Percentiles rank a stretch among this genome's conserved stretches.
These are phyloP conservation scores for Chlorodrepanis virens DNA, from an alignment of 2,113 vertebrate genomes.

Conservation along the genomic window DNA sequence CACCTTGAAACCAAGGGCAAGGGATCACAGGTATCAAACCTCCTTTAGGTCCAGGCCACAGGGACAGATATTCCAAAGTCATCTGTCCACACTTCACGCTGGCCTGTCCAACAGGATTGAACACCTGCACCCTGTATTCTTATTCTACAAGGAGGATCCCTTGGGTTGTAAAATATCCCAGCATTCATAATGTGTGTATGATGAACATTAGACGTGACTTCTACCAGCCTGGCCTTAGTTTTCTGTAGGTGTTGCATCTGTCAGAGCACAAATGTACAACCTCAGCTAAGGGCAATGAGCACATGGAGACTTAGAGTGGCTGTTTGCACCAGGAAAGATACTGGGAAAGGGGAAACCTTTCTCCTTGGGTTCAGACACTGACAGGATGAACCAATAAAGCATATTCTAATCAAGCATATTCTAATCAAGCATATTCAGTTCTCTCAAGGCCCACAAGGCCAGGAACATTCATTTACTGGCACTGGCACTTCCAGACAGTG, in stretches of 20 bases:
- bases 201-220: background rate
- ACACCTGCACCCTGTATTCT: background rate
- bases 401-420: background rate
- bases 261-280: background rate
- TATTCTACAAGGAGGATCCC: background rate
- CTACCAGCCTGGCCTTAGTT: background rate
- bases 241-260: background rate
- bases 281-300: background rate
- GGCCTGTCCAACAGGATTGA: rapidly evolving
- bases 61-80: background rate
- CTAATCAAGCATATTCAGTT: background rate
- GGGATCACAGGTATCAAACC: background rate
- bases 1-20: background rate
- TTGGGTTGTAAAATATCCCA: background rate
- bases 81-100: background rate
- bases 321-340: background rate
- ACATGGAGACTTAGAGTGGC: background rate
- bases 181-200: background rate
- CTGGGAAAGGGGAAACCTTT: background rate
- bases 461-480: background rate
- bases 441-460: background rate
- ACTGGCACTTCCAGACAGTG: background rate
- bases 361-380: background rate
- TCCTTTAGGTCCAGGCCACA: background rate
- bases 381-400: background rate